Base-by-base conservation (phyloP, 2,113 vertebrate genomes). In the Corythoichthys haematopterus region DNA sequence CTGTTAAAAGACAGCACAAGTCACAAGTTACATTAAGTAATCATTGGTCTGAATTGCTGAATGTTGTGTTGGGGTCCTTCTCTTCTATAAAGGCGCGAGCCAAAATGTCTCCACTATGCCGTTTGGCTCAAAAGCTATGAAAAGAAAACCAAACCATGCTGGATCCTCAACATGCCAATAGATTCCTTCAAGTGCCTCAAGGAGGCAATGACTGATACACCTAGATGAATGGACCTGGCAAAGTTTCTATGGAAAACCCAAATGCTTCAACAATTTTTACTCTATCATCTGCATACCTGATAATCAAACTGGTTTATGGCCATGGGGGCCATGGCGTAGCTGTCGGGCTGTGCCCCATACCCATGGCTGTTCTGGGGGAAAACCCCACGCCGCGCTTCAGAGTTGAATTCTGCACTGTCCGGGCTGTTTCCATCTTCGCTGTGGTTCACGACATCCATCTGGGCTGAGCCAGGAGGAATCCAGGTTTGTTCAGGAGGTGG, bases 371-470 rank as follows among this genome's bases (percentile, higher is more conserved):
- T 98, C 92, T 96, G 96, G 91, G 94, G 94, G 92, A 97, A 99
- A 78, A 93, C 92, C 88, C 87, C 85, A 38, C 93, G 96, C 90
- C 93, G 96, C 90, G 94, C 93, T 79, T 98, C 96, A 82, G 93
- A 87, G 82, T 92, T 86, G 94, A 99, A 99, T 76, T 99, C 97
- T 79, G 91, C 90, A 92, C 96, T 98, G 91, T 99, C 96, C 91
- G 98, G 95, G 91, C 96, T 98, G 93, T 96, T 99, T 92, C 94
- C 97, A 92, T 99, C 97, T 92, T 98, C 96, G 0, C 94, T 96
- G 4, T 94, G 94, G 91, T 94, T 95, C 83, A 96, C 95, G 75
- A 96, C 92, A 87, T 99, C 96, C 95, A 98, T 97, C 81, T 96
- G 95, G 65, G 91, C 94, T 66, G 95, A 93, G 43, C 93, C 91